Evolutionary conservation across 2,113 vertebrate species (phyloP).

Genomic region (Dolichotis patagonum): DNA sequence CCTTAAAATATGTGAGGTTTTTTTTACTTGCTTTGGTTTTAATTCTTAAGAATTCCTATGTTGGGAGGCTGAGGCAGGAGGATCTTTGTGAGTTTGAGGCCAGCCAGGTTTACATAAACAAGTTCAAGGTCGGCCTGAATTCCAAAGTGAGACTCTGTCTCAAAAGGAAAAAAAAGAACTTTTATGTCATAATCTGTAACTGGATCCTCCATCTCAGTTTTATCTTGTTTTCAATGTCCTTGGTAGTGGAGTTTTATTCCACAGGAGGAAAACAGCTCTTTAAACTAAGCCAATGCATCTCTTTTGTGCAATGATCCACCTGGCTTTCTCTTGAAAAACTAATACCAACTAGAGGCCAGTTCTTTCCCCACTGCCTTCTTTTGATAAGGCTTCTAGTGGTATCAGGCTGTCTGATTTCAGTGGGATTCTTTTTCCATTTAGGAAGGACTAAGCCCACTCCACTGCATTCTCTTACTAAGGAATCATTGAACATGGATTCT

Average conservation of each 20-base stretch:
- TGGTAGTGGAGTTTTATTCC: neutral
- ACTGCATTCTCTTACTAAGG: neutral
- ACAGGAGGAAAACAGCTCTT: neutral
- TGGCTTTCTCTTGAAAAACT: neutral
- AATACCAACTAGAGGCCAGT: neutral
- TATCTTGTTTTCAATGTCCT: neutral
- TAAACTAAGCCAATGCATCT: neutral
- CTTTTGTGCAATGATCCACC: neutral
- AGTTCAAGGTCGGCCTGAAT: too few species aligned
- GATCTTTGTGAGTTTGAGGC: too few species aligned
- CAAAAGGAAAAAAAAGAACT: too few species aligned
- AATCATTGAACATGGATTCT: neutral
- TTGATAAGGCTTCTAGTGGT: neutral
- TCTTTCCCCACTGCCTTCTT: neutral
- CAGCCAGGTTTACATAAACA: too few species aligned
- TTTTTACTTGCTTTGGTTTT: neutral
- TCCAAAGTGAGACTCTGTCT: too few species aligned
- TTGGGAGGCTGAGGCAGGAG: too few species aligned
- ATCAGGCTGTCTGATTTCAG: neutral
- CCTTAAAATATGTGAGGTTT: neutral
- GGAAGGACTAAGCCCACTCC: neutral
- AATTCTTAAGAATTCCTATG: neutral
- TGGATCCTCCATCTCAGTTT: neutral
- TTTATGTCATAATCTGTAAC: neutral
- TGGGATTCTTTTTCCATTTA: neutral